phyloP scores from a whole-genome alignment of 2,888 invertebrate species.

The Macroteleia sp. region DNA sequence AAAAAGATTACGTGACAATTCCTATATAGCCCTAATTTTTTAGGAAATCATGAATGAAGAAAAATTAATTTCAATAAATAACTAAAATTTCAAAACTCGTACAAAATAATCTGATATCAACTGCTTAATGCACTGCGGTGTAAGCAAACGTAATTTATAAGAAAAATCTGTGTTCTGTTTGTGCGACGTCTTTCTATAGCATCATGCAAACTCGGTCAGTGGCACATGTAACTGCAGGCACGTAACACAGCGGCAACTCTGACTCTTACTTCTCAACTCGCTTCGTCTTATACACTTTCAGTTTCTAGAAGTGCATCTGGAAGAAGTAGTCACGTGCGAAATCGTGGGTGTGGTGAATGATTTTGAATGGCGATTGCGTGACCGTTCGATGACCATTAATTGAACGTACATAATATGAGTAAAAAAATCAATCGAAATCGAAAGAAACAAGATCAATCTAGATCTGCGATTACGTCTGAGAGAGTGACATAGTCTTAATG shows the following conservation, averaged over 20 bases:
- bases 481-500: conserved; percentile 34
- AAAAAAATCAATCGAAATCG: neutral
- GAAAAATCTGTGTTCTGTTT: conserved; percentile 2
- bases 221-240: conserved; percentile 25
- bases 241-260: conserved; percentile 15
- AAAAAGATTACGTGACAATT: too few relatives aligned
- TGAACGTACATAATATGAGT: neutral
- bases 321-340: conserved; percentile 47
- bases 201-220: conserved; percentile 52
- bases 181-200: neutral
- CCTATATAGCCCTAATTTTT: too few relatives aligned
- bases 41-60: too few relatives aligned
- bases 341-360: conserved; percentile 31
- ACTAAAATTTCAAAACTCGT: conserved; percentile 18
- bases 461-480: conserved; percentile 23
- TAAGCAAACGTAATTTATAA: conserved; percentile 2
- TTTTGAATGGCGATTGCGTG: conserved; percentile 17
- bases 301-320: conserved; percentile 40
- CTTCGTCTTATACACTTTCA: conserved; percentile 43
- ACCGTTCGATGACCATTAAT: neutral
- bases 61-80: conserved; percentile 22
- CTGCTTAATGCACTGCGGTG: neutral
- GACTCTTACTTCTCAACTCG: conserved; percentile 42
- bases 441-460: conserved; percentile 20
- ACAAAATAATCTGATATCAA: conserved; percentile 11